Evolutionary conservation across 2,888 invertebrate genomes (phyloP).

Genomic region (Smittia aterrima): DNA sequence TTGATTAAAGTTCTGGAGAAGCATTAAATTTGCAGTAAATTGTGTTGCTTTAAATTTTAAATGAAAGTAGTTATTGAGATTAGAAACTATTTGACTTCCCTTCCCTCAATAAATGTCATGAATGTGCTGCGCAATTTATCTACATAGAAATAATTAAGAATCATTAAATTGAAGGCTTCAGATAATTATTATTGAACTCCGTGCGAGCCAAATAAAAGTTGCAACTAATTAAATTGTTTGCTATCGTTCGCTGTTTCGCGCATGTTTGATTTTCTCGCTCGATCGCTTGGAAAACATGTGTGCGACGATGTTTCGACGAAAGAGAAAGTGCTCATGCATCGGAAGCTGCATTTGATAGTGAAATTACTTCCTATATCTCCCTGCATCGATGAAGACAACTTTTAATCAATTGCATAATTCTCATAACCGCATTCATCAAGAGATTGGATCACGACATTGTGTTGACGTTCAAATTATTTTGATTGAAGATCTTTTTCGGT

Average conservation of each 20-base stretch:
- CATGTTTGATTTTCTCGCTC: background rate
- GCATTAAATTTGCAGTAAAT: conserved; percentile 55
- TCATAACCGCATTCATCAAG: too few species aligned
- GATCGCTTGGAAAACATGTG: conserved; percentile 1
- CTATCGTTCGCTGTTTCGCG: background rate
- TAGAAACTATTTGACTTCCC: background rate
- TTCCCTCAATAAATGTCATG: too few species aligned
- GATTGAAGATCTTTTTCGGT: background rate
- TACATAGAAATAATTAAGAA: too few species aligned
- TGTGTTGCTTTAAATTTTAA: background rate
- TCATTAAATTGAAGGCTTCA: too few species aligned
- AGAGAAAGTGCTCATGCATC: conserved; percentile 15
- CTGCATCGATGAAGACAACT: background rate
- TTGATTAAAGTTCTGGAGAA: conserved; percentile 78
- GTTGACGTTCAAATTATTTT: background rate
- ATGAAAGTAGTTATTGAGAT: background rate
- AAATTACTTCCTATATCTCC: conserved; percentile 4
- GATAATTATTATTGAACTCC: too few species aligned
- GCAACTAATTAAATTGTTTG: background rate
- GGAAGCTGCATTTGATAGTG: conserved; percentile 21
- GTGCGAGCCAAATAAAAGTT: background rate
- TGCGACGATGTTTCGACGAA: background rate
- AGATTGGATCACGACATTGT: background rate
- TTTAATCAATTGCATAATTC: background rate
- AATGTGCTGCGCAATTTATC: too few species aligned